Base-by-base conservation (phyloP, 2,888 invertebrate species). In the Tinea trinotella region DNA sequence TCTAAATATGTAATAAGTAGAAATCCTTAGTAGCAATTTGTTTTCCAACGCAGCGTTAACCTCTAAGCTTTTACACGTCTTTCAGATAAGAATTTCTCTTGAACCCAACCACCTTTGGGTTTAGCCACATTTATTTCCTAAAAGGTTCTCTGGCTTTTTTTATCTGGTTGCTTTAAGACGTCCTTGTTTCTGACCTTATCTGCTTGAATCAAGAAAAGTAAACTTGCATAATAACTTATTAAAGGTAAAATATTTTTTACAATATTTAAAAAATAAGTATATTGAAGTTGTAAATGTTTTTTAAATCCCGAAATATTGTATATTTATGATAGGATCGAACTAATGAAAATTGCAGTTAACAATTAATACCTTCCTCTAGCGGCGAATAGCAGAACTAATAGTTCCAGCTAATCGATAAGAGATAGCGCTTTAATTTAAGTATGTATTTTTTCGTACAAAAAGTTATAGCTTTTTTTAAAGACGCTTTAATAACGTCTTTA, bases 311-410 rank as follows among this genome's bases (percentile, higher is more conserved):
- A n/a, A n/a, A n/a, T n/a, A n/a, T n/a, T n/a, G n/a, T n/a, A n/a
- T n/a, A n/a, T n/a, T n/a, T n/a, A n/a, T n/a, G n/a, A n/a, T n/a
- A n/a, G n/a, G n/a, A n/a, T n/a, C n/a, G n/a, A n/a, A n/a, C n/a
- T n/a, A 22, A 22, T 7, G 22, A 30, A 10, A 30, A 30, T 30
- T 30, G 2, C 2, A 10, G 30, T 30, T 30, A 4, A 4, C 3
- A 30, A 30, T 30, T 4, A 30, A n/a, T n/a, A n/a, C n/a, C n/a
- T 24, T 5, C 13, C 40, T 1, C 40, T 40, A n/a, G 48, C n/a
- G 48, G 20, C 18, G 19, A 48, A 20, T 19, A 48, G 48, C 48
- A 18, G 18, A 48, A 48, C 2, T 48, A 18, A n/a, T 48, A 48
- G 48, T 48, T 48, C 10, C 15, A 3, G 7, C 48, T 48, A 48